Percentiles rank a stretch among this genome's conserved stretches.
Conservation (phyloP, 2,888 invertebrate genomes). For the Apantesis nais region DNA sequence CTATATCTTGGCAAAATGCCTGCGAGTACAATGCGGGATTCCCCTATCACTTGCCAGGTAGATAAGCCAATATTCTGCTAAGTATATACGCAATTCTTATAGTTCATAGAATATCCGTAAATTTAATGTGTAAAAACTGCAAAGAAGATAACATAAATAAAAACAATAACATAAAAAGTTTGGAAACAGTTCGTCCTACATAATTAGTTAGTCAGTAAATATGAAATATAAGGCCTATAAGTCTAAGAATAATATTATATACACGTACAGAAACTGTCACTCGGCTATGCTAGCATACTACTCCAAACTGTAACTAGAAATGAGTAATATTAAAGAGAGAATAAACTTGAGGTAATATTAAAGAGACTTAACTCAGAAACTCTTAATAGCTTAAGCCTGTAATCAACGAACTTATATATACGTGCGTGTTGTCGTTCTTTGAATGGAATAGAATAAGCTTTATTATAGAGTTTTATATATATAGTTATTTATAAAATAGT, state of each 20-base stretch:
- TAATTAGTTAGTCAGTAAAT: background rate
- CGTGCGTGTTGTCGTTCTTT: no score
- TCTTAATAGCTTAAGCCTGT: no score
- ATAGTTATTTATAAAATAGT: no score
- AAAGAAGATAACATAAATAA: background rate
- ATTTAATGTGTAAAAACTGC: background rate
- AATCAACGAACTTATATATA: no score
- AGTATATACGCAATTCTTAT: background rate
- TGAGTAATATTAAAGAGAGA: no score
- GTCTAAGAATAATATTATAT: background rate
- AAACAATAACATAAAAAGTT: background rate
- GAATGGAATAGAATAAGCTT: no score
- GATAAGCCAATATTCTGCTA: background rate
- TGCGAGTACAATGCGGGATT: slow-evolving; percentile 20
- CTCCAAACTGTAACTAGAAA: no score
- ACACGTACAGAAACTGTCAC: background rate
- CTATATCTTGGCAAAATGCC: slow-evolving; percentile 29
- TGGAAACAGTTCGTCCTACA: background rate
- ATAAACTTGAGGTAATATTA: no score
- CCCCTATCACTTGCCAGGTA: background rate
- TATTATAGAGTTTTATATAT: no score
- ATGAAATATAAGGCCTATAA: background rate
- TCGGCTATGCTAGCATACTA: background rate
- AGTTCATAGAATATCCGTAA: background rate
- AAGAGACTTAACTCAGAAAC: no score